phyloP scores from a whole-genome alignment of 2,888 invertebrate genomes.

The Protophormia terraenovae region DNA sequence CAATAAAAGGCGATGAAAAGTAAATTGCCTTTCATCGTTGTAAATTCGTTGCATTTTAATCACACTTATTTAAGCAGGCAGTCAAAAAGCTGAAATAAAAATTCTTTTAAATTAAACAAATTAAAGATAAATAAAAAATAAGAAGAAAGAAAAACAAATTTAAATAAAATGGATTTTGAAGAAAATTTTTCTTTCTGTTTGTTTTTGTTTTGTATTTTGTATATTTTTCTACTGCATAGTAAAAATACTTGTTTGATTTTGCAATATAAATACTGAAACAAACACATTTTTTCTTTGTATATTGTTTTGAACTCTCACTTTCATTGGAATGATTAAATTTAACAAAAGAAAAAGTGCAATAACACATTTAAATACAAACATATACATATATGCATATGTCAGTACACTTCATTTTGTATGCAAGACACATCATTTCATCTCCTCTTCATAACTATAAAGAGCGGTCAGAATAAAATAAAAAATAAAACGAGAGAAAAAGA shows the following conservation, averaged over 20 bases:
- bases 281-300: neutral
- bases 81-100: constrained; percentile 5
- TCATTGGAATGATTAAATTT: constrained; percentile 16
- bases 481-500: too few relatives aligned
- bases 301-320: constrained; percentile 41
- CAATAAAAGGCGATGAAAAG: constrained; percentile 6
- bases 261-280: neutral
- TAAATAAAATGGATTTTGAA: neutral
- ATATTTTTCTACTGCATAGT: neutral
- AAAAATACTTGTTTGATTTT: neutral
- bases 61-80: neutral
- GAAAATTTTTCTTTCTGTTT: neutral
- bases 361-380: too few relatives aligned
- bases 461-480: neutral
- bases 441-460: neutral
- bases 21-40: constrained; percentile 4
- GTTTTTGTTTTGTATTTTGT: neutral
- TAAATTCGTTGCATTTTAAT: neutral
- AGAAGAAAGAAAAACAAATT: neutral
- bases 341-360: constrained; percentile 16
- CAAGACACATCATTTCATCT: neutral
- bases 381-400: too few relatives aligned
- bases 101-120: neutral
- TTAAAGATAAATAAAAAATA: neutral
- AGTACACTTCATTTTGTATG: neutral